A percentile compares a stretch with the other conserved stretches of the same genome.
phyloP scores from a whole-genome alignment of 2,888 invertebrate species.

The Entomobrya multifasciata region DNA sequence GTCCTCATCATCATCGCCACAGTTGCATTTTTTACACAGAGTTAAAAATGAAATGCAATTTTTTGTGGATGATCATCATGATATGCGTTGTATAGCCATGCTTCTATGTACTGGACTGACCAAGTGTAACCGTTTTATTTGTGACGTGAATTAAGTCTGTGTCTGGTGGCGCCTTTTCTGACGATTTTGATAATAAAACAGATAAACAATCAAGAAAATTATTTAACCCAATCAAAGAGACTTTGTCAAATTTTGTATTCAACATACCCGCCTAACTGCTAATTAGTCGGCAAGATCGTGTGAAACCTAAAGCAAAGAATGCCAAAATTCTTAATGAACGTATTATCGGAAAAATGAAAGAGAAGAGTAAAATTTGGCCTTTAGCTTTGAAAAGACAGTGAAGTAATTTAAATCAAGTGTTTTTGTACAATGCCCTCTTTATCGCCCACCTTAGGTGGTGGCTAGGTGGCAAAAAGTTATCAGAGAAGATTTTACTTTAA shows the following conservation, averaged over 20 bases:
- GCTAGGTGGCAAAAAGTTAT: no score
- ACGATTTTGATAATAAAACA: no score
- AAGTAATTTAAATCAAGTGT: background rate
- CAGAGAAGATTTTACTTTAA: no score
- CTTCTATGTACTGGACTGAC: no score
- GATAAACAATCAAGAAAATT: no score
- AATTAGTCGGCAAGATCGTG: background rate
- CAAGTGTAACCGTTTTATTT: no score
- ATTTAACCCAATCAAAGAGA: no score
- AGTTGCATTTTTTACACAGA: background rate
- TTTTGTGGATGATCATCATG: background rate
- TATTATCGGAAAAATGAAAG: constrained; percentile 10
- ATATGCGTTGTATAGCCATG: no score
- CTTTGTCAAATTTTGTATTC: no score
- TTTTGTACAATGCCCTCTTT: background rate
- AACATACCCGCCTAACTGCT: background rate
- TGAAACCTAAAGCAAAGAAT: background rate
- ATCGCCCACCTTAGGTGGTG: background rate
- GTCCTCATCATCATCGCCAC: background rate
- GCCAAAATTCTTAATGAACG: background rate
- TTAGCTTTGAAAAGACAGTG: background rate
- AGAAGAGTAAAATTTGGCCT: background rate
- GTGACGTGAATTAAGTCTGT: no score
- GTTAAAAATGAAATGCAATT: constrained; percentile 2
- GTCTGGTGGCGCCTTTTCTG: no score